Evolutionary conservation across 2,113 vertebrate species (phyloP).

Genomic region (Grus americana): DNA sequence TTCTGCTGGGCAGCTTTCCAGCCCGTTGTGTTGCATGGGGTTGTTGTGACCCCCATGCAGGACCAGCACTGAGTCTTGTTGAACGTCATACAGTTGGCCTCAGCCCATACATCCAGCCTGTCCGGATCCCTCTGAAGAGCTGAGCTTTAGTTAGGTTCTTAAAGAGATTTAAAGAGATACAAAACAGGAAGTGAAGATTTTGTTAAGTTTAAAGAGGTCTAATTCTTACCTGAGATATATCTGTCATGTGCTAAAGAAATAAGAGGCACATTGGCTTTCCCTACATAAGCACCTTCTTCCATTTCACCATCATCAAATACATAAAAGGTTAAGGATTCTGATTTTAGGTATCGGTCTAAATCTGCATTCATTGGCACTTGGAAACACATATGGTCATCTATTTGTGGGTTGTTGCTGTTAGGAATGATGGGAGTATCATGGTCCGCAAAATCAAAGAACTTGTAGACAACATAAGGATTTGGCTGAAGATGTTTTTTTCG

Average conservation of each 20-base stretch:
- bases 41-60: not conserved
- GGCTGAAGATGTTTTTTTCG: slow-evolving; percentile 64
- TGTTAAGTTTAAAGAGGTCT: not conserved
- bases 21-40: not conserved
- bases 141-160: not conserved
- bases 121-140: not conserved
- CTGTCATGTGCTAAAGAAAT: slow-evolving; percentile 79
- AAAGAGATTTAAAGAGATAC: not conserved
- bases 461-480: slow-evolving; percentile 88
- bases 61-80: not conserved
- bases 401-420: slow-evolving; percentile 77
- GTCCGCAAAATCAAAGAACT: slow-evolving; percentile 86
- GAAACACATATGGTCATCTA: slow-evolving; percentile 81
- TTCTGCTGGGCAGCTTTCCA: accelerated
- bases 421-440: slow-evolving; percentile 81
- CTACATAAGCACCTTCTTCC: slow-evolving; percentile 79
- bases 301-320: slow-evolving; percentile 86
- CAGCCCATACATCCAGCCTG: not conserved
- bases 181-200: not conserved
- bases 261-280: slow-evolving; percentile 85
- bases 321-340: slow-evolving; percentile 80
- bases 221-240: slow-evolving; percentile 79
- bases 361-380: slow-evolving; percentile 77
- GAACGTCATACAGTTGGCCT: not conserved
- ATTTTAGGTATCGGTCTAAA: slow-evolving; percentile 83